phyloP scores from a whole-genome alignment of 2,113 vertebrate species.

The Meleagris gallopavo region DNA sequence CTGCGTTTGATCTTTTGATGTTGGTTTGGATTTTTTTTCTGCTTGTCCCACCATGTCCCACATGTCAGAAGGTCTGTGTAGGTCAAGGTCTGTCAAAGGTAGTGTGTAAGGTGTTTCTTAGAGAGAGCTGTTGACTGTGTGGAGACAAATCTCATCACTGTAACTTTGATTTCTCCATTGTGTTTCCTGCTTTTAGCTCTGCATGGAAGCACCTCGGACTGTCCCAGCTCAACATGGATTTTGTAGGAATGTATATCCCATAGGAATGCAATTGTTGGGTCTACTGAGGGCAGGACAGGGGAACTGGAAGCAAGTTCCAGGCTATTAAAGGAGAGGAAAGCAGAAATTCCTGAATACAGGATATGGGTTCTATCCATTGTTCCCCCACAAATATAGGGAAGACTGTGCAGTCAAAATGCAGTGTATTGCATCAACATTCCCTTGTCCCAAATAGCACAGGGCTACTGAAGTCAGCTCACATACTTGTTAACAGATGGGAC shows the following conservation, averaged over 20 bases:
- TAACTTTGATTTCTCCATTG: background rate
- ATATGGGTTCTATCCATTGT: rapidly evolving
- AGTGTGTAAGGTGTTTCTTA: background rate
- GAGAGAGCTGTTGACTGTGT: background rate
- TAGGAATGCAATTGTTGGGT: background rate
- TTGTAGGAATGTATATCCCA: background rate
- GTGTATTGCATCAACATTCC: background rate
- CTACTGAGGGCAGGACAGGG: background rate
- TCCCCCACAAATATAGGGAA: background rate
- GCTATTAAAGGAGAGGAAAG: background rate
- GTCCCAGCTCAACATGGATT: background rate
- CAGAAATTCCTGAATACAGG: background rate
- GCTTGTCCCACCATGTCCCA: background rate
- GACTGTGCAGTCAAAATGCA: background rate
- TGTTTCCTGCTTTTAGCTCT: background rate
- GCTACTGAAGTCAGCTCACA: background rate
- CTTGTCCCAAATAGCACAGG: rapidly evolving
- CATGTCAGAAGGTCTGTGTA: background rate
- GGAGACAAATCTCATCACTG: background rate
- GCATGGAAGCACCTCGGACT: background rate
- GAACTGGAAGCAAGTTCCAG: background rate
- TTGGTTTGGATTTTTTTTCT: background rate
- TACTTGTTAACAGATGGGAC: background rate
- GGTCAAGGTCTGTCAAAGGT: too few species aligned
- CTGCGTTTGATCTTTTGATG: background rate